Evolutionary conservation across 2,888 invertebrate species (phyloP).

Genomic region (Scaptomyza cyrtandrae): DNA sequence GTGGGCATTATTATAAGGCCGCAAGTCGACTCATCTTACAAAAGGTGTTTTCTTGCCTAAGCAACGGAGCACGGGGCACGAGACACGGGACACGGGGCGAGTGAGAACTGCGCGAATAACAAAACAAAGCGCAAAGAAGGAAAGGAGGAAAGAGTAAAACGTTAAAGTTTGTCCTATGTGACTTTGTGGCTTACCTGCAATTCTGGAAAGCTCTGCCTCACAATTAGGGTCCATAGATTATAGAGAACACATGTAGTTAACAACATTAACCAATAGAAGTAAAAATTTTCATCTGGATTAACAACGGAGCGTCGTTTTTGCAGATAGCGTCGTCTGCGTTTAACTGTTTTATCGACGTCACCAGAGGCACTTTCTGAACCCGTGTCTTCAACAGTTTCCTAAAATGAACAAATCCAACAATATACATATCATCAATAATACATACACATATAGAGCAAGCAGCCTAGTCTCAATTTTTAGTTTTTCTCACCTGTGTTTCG

Average conservation of each 20-base stretch:
- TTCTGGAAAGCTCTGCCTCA: slow-evolving; percentile 97
- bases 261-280: slow-evolving; percentile 97
- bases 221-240: slow-evolving; percentile 97
- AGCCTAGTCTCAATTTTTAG: slow-evolving; percentile 83
- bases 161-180: slow-evolving; percentile 11
- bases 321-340: slow-evolving; percentile 88
- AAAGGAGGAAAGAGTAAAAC: slow-evolving; percentile 1
- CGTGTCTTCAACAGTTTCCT: slow-evolving; percentile 88
- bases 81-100: too few species aligned
- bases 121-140: not conserved
- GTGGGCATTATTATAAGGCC: slow-evolving; percentile 48
- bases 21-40: slow-evolving; percentile 61
- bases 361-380: slow-evolving; percentile 89
- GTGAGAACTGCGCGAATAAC: not conserved
- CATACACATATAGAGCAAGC: too few species aligned
- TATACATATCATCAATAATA: too few species aligned
- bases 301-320: slow-evolving; percentile 92
- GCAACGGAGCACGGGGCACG: not conserved
- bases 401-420: slow-evolving; percentile 53
- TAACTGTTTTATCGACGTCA: slow-evolving; percentile 86
- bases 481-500: slow-evolving; percentile 89
- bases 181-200: slow-evolving; percentile 86
- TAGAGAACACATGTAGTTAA: slow-evolving; percentile 95
- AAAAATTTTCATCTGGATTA: slow-evolving; percentile 97
- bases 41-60: slow-evolving; percentile 43